These are phyloP conservation scores for Phlogophora meticulosa DNA, from an alignment of 2,888 invertebrate genomes.

Conservation along the genomic window DNA sequence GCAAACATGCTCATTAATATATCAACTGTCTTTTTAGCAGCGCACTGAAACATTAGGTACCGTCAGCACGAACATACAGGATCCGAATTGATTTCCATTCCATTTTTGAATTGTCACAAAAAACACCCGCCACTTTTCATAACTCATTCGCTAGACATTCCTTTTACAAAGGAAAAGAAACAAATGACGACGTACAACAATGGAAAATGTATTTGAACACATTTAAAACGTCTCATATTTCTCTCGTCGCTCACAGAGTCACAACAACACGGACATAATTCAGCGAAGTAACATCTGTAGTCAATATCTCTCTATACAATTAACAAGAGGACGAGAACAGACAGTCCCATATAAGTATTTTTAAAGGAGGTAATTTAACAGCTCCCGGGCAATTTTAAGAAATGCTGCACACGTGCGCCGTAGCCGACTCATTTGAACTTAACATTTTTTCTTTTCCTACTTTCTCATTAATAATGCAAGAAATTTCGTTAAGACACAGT, in stretches of 20 bases:
- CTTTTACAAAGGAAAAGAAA: slow-evolving; percentile 61
- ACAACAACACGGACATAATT: slow-evolving; percentile 84
- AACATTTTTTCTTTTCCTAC: slow-evolving; percentile 30
- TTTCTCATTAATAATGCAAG: slow-evolving; percentile 50
- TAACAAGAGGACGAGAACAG: slow-evolving; percentile 85
- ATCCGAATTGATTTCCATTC: slow-evolving; percentile 65
- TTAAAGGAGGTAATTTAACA: slow-evolving; percentile 85
- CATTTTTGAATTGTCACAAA: slow-evolving; percentile 66
- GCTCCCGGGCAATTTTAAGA: slow-evolving; percentile 73
- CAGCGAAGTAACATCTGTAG: slow-evolving; percentile 87
- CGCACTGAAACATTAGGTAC: slow-evolving; percentile 81
- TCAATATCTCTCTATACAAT: slow-evolving; percentile 89
- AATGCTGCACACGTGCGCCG: slow-evolving; percentile 68
- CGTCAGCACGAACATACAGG: slow-evolving; percentile 75
- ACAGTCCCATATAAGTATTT: slow-evolving; percentile 85
- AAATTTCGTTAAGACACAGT: slow-evolving; percentile 43
- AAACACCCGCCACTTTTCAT: slow-evolving; percentile 70
- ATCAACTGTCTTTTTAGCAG: slow-evolving; percentile 90
- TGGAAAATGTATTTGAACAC: slow-evolving; percentile 76
- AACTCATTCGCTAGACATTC: slow-evolving; percentile 74
- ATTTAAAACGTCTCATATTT: slow-evolving; percentile 86
- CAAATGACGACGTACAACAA: slow-evolving; percentile 73
- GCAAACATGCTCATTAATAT: slow-evolving; percentile 90
- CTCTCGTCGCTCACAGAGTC: slow-evolving; percentile 80
- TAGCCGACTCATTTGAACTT: slow-evolving; percentile 46